Base-by-base conservation (phyloP, 2,113 vertebrate genomes). In the Tor tambroides region DNA sequence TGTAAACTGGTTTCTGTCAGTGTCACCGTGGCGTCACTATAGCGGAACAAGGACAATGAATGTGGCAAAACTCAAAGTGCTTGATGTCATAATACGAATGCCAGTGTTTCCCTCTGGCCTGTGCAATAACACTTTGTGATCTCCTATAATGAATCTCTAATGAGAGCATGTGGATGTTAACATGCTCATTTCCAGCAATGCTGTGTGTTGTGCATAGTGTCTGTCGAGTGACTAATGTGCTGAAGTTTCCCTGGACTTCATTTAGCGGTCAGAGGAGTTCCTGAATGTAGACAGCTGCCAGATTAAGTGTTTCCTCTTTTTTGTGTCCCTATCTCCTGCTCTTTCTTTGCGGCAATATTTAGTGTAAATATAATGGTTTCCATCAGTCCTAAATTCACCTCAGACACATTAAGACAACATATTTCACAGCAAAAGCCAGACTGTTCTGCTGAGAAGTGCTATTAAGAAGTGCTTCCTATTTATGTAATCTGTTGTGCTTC, bases 211-310 rank as follows among this genome's bases (percentile, higher is more conserved):
- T 74, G 56, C 49, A 59, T 59, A 59, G 21, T 17, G 56, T 4
- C 56, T n/a, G 56, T 23, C 23, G 32, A 76, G 76, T 12, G 28
- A 87, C 76, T 54, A 76, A 76, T 63, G 23, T 85, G 28, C 46
- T 46, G 71, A 74, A 28, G 56, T 65, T 77, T 71, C 23, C 26
- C 72, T 46, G 23, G 71, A 74, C 32, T 71, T 71, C 17, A 71
- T 38, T 71, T 21, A 71, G 19, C 9, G 2, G 32, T 11, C 32
- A 74, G 38, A 43, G 5, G 9, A 74, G 51, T 61, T 88, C 67
- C 67, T 88, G 77, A 38, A 72, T 5, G 69, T 41, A 72, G 26
- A 56, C 28, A 79, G 84, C 72, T 82, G 49, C 69, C 65, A 85
- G 49, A 78, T 83, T 28, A 49, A 49, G 11, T 8, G 12, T 26